phyloP scores from a whole-genome alignment of 2,797 vertebrate species.

The Galaxias olidus region DNA sequence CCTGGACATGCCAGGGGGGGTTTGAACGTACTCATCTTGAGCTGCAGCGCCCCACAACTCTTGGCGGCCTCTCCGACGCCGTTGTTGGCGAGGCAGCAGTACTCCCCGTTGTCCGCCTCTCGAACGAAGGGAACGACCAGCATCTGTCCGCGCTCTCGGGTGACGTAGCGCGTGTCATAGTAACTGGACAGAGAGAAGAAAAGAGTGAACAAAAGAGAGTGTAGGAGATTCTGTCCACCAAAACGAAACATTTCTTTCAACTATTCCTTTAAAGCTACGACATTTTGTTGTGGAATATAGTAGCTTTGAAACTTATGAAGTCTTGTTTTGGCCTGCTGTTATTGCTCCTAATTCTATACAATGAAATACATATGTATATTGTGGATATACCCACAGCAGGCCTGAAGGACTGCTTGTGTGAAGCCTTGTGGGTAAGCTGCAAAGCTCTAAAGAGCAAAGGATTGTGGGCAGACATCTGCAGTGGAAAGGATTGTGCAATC shows the following conservation, averaged over 20 bases:
- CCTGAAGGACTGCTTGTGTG: neutral
- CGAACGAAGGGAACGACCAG: constrained; percentile 88
- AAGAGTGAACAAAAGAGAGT: neutral
- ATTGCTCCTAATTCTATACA: no score
- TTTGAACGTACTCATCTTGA: constrained; percentile 94
- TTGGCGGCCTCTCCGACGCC: constrained; percentile 85
- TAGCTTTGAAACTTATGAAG: no score
- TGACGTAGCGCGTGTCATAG: constrained; percentile 88
- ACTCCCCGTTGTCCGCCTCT: constrained; percentile 90
- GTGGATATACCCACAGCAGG: no score
- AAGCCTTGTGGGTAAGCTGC: neutral
- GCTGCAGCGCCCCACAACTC: constrained; percentile 95
- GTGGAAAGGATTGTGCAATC: neutral
- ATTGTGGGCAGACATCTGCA: neutral
- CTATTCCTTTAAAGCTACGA: no score
- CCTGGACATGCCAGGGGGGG: neutral
- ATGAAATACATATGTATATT: neutral
- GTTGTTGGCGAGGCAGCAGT: constrained; percentile 90
- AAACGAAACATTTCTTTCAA: neutral
- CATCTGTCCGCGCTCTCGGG: constrained; percentile 89
- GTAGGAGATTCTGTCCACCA: neutral
- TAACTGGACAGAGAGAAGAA: constrained; percentile 53
- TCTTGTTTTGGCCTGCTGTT: no score
- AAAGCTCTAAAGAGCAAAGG: neutral
- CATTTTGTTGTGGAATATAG: no score